These are phyloP conservation scores for Callyntrura sp. DNA, from an alignment of 2,888 invertebrate species.

Conservation along the genomic window DNA sequence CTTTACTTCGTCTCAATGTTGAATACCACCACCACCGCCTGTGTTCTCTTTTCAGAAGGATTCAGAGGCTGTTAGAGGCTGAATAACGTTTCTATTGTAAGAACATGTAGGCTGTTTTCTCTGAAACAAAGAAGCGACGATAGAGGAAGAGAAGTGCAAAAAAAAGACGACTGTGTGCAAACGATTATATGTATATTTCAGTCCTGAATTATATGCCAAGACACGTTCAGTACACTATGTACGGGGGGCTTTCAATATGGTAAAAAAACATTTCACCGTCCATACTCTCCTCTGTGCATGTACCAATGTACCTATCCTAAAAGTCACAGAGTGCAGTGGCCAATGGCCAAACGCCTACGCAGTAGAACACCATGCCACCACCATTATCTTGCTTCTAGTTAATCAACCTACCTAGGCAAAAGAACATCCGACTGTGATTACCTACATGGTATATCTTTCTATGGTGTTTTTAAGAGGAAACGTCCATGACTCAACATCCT, in stretches of 20 bases:
- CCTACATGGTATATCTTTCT: constrained; percentile 4
- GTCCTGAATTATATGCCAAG: too few relatives aligned
- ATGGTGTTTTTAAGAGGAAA: constrained; percentile 33
- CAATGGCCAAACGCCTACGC: constrained; percentile 75
- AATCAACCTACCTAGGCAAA: neutral
- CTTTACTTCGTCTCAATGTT: constrained; percentile 75
- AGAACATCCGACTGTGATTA: neutral
- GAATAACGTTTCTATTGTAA: constrained; percentile 18
- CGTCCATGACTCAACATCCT: constrained; percentile 35
- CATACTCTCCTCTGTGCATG: neutral
- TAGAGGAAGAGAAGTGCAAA: constrained; percentile 30
- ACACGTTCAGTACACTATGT: too few relatives aligned
- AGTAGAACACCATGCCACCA: constrained; percentile 4
- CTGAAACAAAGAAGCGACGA: neutral
- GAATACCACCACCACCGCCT: constrained; percentile 37
- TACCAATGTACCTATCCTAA: neutral
- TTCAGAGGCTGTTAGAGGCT: neutral
- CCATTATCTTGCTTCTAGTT: neutral
- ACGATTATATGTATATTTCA: neutral
- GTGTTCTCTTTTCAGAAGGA: constrained; percentile 31
- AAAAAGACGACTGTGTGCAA: neutral
- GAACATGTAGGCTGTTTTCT: constrained; percentile 16
- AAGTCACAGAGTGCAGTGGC: constrained; percentile 46
- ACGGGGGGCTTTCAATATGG: neutral
- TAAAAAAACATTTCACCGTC: neutral